Evolutionary conservation across 2,797 vertebrate species (phyloP).

Genomic region (Enteromius anoplus): DNA sequence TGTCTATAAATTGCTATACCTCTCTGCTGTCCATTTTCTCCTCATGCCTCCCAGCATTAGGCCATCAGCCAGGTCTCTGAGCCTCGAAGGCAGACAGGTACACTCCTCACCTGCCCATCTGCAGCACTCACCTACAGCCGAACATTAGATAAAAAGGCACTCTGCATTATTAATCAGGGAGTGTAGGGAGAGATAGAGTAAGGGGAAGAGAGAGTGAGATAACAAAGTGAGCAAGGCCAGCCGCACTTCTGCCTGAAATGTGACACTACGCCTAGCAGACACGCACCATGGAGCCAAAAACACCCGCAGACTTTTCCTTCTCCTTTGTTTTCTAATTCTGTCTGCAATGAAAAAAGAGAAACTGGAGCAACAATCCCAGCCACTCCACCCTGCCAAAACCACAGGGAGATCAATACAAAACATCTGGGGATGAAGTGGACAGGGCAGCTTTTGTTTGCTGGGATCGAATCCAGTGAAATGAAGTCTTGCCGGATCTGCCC

Average conservation of each 20-base stretch:
- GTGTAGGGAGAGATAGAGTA: constrained; percentile 18
- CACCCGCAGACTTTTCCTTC: constrained; percentile 54
- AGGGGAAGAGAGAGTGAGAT: constrained; percentile 42
- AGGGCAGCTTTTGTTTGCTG: constrained; percentile 72
- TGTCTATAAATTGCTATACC: constrained; percentile 33
- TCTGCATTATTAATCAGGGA: constrained; percentile 78
- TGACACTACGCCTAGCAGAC: constrained; percentile 60
- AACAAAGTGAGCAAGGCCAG: constrained; percentile 50
- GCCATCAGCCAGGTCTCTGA: constrained; percentile 69
- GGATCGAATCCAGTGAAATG: constrained; percentile 65
- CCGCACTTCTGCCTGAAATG: constrained; percentile 56
- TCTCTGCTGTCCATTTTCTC: neutral
- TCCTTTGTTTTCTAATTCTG: constrained; percentile 59
- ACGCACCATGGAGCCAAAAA: constrained; percentile 36
- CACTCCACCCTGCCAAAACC: constrained; percentile 75
- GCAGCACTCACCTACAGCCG: constrained; percentile 70
- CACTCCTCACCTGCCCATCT: constrained; percentile 68
- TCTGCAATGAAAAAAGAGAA: constrained; percentile 55
- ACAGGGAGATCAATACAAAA: constrained; percentile 77
- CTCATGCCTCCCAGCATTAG: constrained; percentile 39
- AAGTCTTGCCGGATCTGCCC: constrained; percentile 68
- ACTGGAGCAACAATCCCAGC: constrained; percentile 60
- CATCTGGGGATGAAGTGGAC: constrained; percentile 76
- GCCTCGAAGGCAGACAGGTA: constrained; percentile 73
- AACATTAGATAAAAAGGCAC: constrained; percentile 75